phyloP scores from a whole-genome alignment of 1,140 invertebrate species.

The Asbolus verrucosus region DNA sequence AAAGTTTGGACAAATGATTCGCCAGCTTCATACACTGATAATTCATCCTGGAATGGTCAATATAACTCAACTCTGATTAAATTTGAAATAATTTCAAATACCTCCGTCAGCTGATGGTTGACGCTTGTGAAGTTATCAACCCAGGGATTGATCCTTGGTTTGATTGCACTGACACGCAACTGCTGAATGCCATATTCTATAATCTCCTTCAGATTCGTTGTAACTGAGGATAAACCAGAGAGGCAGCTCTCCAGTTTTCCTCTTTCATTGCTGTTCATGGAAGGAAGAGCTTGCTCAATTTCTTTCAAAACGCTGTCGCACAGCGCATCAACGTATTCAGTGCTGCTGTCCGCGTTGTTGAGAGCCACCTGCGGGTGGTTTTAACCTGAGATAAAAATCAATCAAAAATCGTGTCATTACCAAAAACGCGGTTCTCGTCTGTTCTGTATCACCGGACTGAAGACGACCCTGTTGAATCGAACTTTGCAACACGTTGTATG shows the following conservation, averaged over 20 bases:
- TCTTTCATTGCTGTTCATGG: constrained; percentile 73
- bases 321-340: constrained; percentile 89
- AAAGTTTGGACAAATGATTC: constrained; percentile 92
- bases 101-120: constrained; percentile 86
- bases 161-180: constrained; percentile 83
- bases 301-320: constrained; percentile 80
- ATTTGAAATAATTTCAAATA: constrained; percentile 62
- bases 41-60: constrained; percentile 77
- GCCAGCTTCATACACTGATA: constrained; percentile 88
- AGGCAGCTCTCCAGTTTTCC: constrained; percentile 83
- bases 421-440: constrained; percentile 68
- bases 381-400: not conserved
- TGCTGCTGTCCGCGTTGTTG: constrained; percentile 93
- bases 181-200: constrained; percentile 90
- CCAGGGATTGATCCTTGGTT: constrained; percentile 89
- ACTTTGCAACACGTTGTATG: constrained; percentile 83
- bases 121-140: constrained; percentile 84
- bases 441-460: constrained; percentile 85
- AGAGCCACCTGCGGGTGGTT: constrained; percentile 83
- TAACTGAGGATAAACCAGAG: constrained; percentile 80
- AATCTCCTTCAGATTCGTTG: constrained; percentile 80
- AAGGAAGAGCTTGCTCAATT: constrained; percentile 73
- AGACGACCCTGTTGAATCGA: constrained; percentile 86
- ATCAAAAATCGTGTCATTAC: constrained; percentile 78
- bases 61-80: constrained; percentile 2